phyloP scores from a whole-genome alignment of 2,888 invertebrate species.

The Ptychoptera albimana region DNA sequence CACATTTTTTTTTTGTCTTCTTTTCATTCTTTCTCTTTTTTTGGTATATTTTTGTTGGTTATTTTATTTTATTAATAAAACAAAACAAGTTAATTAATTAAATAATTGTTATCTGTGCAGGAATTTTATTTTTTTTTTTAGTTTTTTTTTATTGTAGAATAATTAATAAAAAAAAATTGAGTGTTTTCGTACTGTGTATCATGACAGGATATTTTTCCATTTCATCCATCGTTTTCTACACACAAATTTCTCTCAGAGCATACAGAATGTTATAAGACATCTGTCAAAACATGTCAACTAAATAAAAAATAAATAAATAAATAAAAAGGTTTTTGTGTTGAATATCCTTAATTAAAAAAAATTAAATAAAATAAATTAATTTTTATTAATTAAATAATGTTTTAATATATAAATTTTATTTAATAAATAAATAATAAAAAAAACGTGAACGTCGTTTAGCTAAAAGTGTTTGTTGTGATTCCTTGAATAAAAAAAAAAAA shows the following conservation, averaged over 20 bases:
- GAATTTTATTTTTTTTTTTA: too few species aligned
- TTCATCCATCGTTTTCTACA: background rate
- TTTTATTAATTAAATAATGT: background rate
- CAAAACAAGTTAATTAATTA: background rate
- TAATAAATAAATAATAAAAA: too few species aligned
- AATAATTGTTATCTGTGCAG: too few species aligned
- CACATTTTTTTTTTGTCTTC: slow-evolving; percentile 1
- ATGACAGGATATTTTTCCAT: background rate
- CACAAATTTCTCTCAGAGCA: background rate
- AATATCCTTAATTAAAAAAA: background rate
- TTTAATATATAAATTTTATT: too few species aligned
- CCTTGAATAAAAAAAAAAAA: too few species aligned
- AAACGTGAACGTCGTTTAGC: background rate
- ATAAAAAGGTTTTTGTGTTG: slow-evolving; percentile 1
- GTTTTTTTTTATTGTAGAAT: background rate
- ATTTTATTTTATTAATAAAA: background rate
- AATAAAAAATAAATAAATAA: slow-evolving; percentile 1
- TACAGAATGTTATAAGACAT: slow-evolving; percentile 1
- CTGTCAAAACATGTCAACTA: slow-evolving; percentile 14
- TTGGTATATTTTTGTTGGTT: background rate
- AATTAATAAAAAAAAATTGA: background rate
- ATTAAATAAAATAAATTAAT: background rate
- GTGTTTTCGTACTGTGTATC: background rate
- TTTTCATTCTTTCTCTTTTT: background rate
- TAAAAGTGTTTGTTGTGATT: too few species aligned